Base-by-base conservation (phyloP, 2,888 invertebrate genomes). In the Stenurella melanura region DNA sequence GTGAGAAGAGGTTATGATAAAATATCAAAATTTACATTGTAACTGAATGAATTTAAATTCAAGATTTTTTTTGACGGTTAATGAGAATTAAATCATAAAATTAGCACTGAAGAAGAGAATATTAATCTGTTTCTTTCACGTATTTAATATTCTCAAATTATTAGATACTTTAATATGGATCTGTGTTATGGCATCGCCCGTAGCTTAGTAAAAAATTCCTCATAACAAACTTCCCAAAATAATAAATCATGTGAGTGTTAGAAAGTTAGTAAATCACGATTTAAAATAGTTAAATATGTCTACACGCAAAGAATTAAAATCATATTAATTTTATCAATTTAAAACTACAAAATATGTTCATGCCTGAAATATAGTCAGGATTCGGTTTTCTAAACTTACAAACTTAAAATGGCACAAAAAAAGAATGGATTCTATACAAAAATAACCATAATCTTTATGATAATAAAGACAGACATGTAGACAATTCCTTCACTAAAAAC, bases 181-280 rank as follows among this genome's bases (percentile, higher is more conserved):
- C 50, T 50, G 4, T 50, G n/a, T 50, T 50, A 50, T n/a, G 50
- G n/a, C 12, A 15, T 50, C 50, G n/a, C n/a, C 50, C n/a, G 50
- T 50, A 17, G n/a, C 50, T 50, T 50, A 17, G 6, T n/a, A 50
- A 50, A 50, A 42, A 50, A 50, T n/a, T 50, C 15, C n/a, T n/a
- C n/a, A 50, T n/a, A 50, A n/a, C n/a, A 6, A 50, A 50, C n/a
- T 42, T 42, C 42, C 50, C 15, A 50, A 50, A 50, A 50, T 7
- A 50, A 50, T 50, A 50, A 50, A 50, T 50, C 50, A 50, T 50
- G 7, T 5, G 50, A 50, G n/a, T 50, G n/a, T 6, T 50, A n/a
- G 50, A 50, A 50, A 50, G 50, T 50, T 50, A 50, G 50, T 50
- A 50, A 50, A 50, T 50, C n/a, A 50, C n/a, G 50, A 50, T 7